Conservation (phyloP, 2,797 vertebrate genomes). For the Hippoglossus hippoglossus region DNA sequence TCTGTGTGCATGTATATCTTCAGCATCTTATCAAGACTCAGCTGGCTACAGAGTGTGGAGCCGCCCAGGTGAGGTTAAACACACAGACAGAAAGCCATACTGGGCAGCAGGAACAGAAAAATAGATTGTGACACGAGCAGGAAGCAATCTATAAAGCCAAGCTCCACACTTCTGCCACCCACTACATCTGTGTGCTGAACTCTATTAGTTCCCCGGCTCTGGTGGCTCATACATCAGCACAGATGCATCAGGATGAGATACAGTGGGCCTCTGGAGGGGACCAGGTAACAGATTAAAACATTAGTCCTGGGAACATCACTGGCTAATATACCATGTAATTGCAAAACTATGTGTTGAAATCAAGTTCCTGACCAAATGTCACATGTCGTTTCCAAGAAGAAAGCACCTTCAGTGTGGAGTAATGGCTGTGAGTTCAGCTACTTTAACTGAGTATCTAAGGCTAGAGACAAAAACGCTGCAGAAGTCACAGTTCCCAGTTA, state of each 20-base stretch:
- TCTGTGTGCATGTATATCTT: conserved; percentile 17
- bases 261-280: background rate
- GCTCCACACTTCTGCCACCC: conserved; percentile 46
- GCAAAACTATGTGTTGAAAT: conserved; percentile 51
- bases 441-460: conserved; percentile 16
- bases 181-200: conserved; percentile 45
- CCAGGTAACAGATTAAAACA: conserved; percentile 49
- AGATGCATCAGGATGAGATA: conserved; percentile 7
- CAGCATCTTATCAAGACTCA: conserved; percentile 20
- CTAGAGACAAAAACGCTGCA: conserved; percentile 5
- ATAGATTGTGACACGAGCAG: conserved; percentile 64
- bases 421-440: conserved; percentile 9
- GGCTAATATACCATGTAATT: conserved; percentile 36
- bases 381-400: conserved; percentile 27
- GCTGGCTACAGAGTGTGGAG: conserved; percentile 14
- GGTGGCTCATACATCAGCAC: conserved; percentile 22
- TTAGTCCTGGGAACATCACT: conserved; percentile 50
- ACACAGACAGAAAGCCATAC: conserved; percentile 14
- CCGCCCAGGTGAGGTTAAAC: conserved; percentile 14
- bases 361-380: conserved; percentile 32
- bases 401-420: conserved; percentile 11
- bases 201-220: conserved; percentile 36
- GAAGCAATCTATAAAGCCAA: conserved; percentile 62
- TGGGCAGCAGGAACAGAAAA: conserved; percentile 32
- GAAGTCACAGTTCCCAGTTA: conserved; percentile 4